A percentile compares a stretch with the other conserved stretches of the same genome.
Evolutionary conservation across 2,797 vertebrate genomes (phyloP).

Genomic region (Meriones psammophilus): DNA sequence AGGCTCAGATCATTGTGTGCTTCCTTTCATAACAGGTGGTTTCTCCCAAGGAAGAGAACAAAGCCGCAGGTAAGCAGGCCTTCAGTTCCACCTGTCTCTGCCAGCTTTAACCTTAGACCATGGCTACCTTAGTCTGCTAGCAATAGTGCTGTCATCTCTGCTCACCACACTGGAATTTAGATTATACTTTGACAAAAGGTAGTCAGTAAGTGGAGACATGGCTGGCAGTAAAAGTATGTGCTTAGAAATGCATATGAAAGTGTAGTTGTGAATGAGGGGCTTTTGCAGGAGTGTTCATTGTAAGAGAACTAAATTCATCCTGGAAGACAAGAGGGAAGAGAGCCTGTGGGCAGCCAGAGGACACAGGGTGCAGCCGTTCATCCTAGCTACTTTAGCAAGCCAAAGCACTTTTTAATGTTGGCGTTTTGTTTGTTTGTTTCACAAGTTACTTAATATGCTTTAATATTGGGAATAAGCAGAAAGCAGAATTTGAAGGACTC

Average conservation of each 20-base stretch:
- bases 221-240: background rate
- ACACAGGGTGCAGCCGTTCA: accelerated
- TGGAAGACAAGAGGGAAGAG: background rate
- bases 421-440: background rate
- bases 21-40: constrained; percentile 87
- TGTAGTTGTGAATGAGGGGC: background rate
- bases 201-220: background rate
- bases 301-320: background rate
- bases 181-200: background rate
- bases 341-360: background rate
- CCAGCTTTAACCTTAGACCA: background rate
- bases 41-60: constrained; percentile 97
- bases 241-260: background rate
- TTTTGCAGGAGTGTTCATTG: background rate
- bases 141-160: background rate
- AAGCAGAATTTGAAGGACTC: background rate
- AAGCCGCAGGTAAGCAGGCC: constrained; percentile 91
- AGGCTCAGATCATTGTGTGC: background rate
- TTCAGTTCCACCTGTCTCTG: background rate
- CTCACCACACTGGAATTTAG: background rate
- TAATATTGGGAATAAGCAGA: background rate
- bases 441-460: background rate
- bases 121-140: background rate
- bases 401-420: background rate
- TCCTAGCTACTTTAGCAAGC: accelerated